A percentile compares a stretch with the other conserved stretches of the same genome.
phyloP scores from a whole-genome alignment of 2,113 vertebrate species.

The Hipposideros armiger region DNA sequence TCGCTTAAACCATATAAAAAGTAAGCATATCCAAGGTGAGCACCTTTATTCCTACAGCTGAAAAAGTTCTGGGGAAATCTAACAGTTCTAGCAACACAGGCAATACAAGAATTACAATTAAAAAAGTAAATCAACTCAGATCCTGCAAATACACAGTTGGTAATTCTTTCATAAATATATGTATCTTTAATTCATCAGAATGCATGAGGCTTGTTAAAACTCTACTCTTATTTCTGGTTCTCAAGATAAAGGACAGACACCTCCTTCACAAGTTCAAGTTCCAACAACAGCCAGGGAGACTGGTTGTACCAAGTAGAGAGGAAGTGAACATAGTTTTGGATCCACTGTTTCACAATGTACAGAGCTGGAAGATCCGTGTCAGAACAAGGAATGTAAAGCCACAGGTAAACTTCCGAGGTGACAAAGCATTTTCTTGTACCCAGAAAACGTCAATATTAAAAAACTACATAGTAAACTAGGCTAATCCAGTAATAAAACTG shows the following conservation, averaged over 20 bases:
- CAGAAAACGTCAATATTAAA: constrained; percentile 25
- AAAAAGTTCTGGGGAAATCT: not conserved
- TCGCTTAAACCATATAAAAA: constrained; percentile 36
- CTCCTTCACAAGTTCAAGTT: not conserved
- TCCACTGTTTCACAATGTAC: not conserved
- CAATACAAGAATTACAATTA: not conserved
- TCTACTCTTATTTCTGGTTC: not conserved
- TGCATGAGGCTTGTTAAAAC: not conserved
- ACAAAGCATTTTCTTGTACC: constrained; percentile 30
- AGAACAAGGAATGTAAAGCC: not conserved
- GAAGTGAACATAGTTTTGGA: not conserved
- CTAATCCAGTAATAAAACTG: not conserved
- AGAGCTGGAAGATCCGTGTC: not conserved
- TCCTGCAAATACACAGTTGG: not conserved
- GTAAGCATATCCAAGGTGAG: not conserved
- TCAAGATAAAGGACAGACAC: not conserved
- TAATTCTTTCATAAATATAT: not conserved
- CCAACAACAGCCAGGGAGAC: not conserved
- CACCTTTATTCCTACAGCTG: not conserved
- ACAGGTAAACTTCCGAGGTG: not conserved
- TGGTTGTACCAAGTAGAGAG: not conserved
- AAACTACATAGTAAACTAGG: not conserved
- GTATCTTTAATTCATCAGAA: constrained; percentile 44
- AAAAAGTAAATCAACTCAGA: constrained; percentile 19
- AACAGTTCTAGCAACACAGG: not conserved